Conservation (phyloP, 2,888 invertebrate genomes). For the Linyphia triangularis region DNA sequence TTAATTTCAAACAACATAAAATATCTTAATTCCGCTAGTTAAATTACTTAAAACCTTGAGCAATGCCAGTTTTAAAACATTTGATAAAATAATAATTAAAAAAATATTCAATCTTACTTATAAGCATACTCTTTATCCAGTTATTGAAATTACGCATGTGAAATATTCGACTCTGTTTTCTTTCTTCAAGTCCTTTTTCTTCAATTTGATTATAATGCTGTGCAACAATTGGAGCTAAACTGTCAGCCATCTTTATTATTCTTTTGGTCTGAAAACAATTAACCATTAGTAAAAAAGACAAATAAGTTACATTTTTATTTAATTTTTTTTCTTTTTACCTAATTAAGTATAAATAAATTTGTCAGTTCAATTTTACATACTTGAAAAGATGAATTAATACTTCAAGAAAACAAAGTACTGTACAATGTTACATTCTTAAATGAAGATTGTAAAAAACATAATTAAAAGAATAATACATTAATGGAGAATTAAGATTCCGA, state of each 20-base stretch:
- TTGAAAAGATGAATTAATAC: too few relatives aligned
- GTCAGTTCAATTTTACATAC: too few relatives aligned
- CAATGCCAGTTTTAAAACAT: background rate
- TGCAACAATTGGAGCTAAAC: slow-evolving; percentile 84
- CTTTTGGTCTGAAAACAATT: background rate
- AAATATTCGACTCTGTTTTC: slow-evolving; percentile 93
- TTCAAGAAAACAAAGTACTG: too few relatives aligned
- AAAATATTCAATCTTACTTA: slow-evolving; percentile 84
- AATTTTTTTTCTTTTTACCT: too few relatives aligned
- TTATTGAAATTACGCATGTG: slow-evolving; percentile 98
- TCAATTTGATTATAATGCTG: slow-evolving; percentile 95
- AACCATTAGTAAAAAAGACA: too few relatives aligned
- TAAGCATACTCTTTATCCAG: slow-evolving; percentile 98
- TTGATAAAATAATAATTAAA: background rate
- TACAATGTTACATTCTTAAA: too few relatives aligned
- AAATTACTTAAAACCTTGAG: background rate
- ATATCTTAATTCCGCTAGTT: background rate
- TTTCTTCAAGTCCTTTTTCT: slow-evolving; percentile 88
- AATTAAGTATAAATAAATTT: too few relatives aligned
- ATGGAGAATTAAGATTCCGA: too few relatives aligned
- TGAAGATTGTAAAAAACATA: too few relatives aligned
- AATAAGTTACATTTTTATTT: too few relatives aligned
- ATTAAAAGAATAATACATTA: too few relatives aligned
- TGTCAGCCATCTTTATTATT: slow-evolving; percentile 56
- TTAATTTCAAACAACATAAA: background rate